Evolutionary conservation across 2,888 invertebrate species (phyloP), one percentile per base, ranked within the genome.

Genomic region (Mamestra brassicae): DNA sequence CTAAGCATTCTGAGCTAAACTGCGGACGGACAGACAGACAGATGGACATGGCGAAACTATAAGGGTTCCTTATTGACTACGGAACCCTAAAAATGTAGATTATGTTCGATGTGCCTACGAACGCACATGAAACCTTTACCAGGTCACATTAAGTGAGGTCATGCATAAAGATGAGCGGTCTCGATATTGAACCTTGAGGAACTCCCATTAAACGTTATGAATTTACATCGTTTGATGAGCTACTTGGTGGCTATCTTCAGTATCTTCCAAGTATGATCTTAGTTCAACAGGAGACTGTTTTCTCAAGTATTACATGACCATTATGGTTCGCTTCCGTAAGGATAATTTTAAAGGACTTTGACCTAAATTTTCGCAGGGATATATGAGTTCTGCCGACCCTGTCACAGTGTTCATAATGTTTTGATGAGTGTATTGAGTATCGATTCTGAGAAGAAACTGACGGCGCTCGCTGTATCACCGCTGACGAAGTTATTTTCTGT

Each of bases 401-500:
- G 66, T 76, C 52, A 10, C n/a, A 67, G 58, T 70, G 70, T 72
- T 81, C 80, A 65, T 52, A 62, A n/a, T 90, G 74, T 81, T 86
- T 78, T 78, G 78, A 79, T 81, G 80, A 80, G 65, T 71, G 88
- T 89, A 92, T 89, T 90, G 90, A 90, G 88, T 92, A 93, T 95
- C 89, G 93, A 88, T 96, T 96, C 96, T 83, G 87, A 94, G 96
- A 96, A 96, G 91, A 90, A 92, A 92, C 93, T 93, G 96, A 95
- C 95, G 92, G 90, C 88, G 88, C 89, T 83, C 90, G 91, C 87
- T 95, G 95, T 95, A 95, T 96, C 95, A 95, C 93, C 90, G 92
- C 95, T 96, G 95, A 95, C 95, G 93, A 93, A 95, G 95, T 95
- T 96, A 96, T 96, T 96, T 96, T 96, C 96, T 96, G 96, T 94